Percentiles rank a stretch among this genome's conserved stretches.
Evolutionary conservation across 1,140 invertebrate species (phyloP).

Genomic region (Heliothis subflexa): DNA sequence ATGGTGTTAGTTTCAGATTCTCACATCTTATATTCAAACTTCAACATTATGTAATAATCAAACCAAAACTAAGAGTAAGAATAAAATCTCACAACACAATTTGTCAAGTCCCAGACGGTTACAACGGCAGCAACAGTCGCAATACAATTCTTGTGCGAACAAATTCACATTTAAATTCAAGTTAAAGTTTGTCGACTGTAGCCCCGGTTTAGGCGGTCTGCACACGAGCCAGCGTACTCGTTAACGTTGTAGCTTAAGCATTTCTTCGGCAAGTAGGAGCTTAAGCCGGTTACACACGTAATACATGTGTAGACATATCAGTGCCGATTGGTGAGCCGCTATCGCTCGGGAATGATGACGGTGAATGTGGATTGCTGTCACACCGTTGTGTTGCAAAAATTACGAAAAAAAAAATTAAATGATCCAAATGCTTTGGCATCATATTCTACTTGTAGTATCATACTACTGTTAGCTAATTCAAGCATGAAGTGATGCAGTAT

Average conservation of each 20-base stretch:
- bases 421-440: too few relatives aligned
- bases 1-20: too few relatives aligned
- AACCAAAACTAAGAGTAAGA: conserved; percentile 18
- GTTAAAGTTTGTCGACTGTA: conserved; percentile 29
- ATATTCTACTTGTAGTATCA: too few relatives aligned
- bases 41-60: too few relatives aligned
- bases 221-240: conserved; percentile 14
- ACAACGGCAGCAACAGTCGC: conserved; percentile 21
- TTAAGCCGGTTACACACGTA: conserved; percentile 31
- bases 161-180: conserved; percentile 32
- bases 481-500: conserved; percentile 2
- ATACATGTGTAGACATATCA: conserved; percentile 37
- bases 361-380: conserved; percentile 16
- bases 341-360: conserved; percentile 25
- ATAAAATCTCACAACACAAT: conserved; percentile 32
- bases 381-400: conserved; percentile 1
- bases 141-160: conserved; percentile 21
- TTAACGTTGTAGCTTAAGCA: conserved; percentile 28
- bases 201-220: not conserved
- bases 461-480: not conserved
- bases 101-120: conserved; percentile 33
- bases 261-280: conserved; percentile 29
- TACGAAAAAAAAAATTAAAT: not conserved
- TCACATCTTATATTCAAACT: too few relatives aligned
- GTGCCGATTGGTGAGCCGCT: conserved; percentile 31